phyloP scores from a whole-genome alignment of 1,140 invertebrate species.

The Aricia agestis region DNA sequence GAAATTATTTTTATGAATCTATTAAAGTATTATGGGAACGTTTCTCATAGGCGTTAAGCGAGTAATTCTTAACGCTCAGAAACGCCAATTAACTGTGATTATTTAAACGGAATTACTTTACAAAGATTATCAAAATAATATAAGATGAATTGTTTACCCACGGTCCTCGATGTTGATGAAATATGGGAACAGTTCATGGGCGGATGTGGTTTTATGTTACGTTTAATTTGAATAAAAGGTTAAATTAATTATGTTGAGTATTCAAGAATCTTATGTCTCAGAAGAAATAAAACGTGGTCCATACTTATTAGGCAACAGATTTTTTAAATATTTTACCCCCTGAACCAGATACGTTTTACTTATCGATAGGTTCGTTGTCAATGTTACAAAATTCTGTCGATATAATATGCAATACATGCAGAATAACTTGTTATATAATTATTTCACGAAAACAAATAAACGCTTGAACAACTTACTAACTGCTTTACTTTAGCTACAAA shows the following conservation, averaged over 20 bases:
- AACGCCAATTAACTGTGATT: conserved; percentile 4
- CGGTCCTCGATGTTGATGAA: background rate
- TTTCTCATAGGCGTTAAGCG: conserved; percentile 6
- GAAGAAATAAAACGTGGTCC: too few species aligned
- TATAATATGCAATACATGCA: too few species aligned
- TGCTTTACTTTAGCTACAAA: too few species aligned
- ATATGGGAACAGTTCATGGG: conserved; percentile 10
- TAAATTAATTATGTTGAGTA: background rate
- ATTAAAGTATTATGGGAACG: conserved; percentile 9
- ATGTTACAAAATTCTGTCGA: too few species aligned
- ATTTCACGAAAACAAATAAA: too few species aligned
- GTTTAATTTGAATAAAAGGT: background rate
- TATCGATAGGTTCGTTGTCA: too few species aligned
- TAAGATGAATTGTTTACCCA: conserved; percentile 8
- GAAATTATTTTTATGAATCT: background rate
- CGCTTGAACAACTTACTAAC: too few species aligned
- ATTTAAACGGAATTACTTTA: conserved; percentile 12
- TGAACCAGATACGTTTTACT: too few species aligned
- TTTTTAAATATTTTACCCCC: too few species aligned
- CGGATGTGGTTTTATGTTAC: conserved; percentile 5
- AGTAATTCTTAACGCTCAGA: background rate
- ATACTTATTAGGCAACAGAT: too few species aligned
- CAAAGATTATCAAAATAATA: background rate
- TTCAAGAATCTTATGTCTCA: background rate
- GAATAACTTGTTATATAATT: too few species aligned